Conservation (phyloP, 2,888 invertebrate genomes). For the Rotaria macrura region DNA sequence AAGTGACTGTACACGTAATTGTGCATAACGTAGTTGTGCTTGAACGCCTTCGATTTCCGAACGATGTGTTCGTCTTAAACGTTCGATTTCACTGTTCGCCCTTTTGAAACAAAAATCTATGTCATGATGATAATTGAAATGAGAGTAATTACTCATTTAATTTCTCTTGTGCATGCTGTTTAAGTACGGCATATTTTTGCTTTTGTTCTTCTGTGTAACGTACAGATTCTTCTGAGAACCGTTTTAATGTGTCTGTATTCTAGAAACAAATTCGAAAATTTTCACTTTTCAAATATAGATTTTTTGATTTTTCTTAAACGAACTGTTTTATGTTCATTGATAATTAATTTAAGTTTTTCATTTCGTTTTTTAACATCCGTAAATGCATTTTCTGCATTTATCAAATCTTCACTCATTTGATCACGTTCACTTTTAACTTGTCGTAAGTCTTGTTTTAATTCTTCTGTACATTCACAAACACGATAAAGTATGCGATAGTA, state of each 20-base stretch:
- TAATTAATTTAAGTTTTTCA: neutral
- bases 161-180: constrained; percentile 78
- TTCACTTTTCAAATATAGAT: too few relatives aligned
- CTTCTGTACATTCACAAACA: constrained; percentile 13
- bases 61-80: constrained; percentile 60
- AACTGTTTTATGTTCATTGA: neutral
- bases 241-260: constrained; percentile 11
- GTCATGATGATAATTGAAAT: neutral
- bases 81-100: constrained; percentile 71
- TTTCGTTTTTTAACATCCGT: constrained; percentile 6
- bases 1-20: constrained; percentile 71
- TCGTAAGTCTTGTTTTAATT: constrained; percentile 19
- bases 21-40: constrained; percentile 75
- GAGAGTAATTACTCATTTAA: constrained; percentile 60
- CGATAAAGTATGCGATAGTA: neutral
- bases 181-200: constrained; percentile 71
- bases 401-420: constrained; percentile 18
- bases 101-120: constrained; percentile 41
- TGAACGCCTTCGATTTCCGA: constrained; percentile 71
- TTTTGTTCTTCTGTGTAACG: constrained; percentile 56
- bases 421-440: constrained; percentile 11
- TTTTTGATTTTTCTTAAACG: neutral
- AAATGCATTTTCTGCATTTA: neutral
- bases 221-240: constrained; percentile 7
- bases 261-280: neutral